Evolutionary conservation across 2,113 vertebrate genomes (phyloP).

Genomic region (Sterrhoptilus dennistouni): DNA sequence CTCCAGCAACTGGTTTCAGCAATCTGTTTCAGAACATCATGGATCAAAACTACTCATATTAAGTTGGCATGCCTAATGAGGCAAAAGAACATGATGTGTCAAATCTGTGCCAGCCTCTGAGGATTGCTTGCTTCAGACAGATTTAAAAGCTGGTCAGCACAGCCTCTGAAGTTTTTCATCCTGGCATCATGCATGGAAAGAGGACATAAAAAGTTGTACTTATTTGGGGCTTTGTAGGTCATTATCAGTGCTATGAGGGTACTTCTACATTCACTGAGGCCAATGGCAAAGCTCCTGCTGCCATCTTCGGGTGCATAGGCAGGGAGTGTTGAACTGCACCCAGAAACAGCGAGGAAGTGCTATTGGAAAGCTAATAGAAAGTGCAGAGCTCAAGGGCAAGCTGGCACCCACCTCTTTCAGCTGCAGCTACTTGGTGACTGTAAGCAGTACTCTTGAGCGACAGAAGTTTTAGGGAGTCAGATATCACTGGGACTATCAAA

Average conservation of each 20-base stretch:
- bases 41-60: neutral
- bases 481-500: slow-evolving; percentile 5
- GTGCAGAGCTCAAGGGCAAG: neutral
- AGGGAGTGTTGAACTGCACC: neutral
- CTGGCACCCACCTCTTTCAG: neutral
- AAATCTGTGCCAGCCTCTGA: neutral
- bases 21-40: neutral
- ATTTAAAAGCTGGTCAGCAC: neutral
- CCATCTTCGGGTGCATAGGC: neutral
- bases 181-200: neutral
- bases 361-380: neutral
- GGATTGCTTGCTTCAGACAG: neutral
- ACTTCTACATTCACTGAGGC: neutral
- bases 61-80: neutral
- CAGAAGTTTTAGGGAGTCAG: neutral
- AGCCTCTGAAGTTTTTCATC: neutral
- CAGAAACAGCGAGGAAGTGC: neutral
- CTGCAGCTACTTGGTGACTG: neutral
- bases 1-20: neutral
- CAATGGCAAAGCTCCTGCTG: neutral
- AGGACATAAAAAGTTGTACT: neutral
- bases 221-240: neutral
- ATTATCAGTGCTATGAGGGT: neutral
- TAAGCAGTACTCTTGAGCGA: neutral
- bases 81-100: neutral